Conservation (phyloP, 2,113 vertebrate genomes). For the Myxocyprinus asiaticus region DNA sequence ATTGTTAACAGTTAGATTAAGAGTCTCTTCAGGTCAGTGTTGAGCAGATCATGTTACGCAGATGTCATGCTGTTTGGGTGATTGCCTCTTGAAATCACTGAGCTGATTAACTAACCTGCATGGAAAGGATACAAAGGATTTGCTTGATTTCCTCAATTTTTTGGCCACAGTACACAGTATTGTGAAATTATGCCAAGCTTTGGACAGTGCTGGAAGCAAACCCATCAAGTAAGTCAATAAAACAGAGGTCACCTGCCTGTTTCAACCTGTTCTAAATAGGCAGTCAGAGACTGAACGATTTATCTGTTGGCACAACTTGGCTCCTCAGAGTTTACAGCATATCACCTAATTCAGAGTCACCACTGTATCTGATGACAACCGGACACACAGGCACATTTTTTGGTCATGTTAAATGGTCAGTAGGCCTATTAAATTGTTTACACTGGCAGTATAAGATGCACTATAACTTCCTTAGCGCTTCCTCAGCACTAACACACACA, state of each 20-base stretch:
- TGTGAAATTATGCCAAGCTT: background rate
- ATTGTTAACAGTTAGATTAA: background rate
- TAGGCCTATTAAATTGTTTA: too few relatives aligned
- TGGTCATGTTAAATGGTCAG: background rate
- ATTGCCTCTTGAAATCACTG: conserved; percentile 12
- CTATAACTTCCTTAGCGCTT: too few relatives aligned
- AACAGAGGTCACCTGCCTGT: background rate
- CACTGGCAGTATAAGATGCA: too few relatives aligned
- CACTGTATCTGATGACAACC: conserved; percentile 5
- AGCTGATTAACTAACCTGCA: conserved; percentile 14
- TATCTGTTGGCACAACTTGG: background rate
- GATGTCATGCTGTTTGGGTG: conserved; percentile 24
- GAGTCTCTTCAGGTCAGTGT: background rate
- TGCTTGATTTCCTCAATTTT: conserved; percentile 3
- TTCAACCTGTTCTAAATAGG: too few relatives aligned
- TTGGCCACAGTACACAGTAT: conserved; percentile 5
- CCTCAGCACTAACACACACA: background rate
- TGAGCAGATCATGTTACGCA: conserved; percentile 10
- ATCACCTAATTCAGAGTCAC: conserved; percentile 4
- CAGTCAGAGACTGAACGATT: background rate
- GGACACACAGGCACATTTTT: background rate
- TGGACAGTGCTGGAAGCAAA: background rate
- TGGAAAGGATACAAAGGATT: conserved; percentile 5
- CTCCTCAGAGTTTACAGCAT: conserved; percentile 4
- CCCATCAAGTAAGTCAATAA: background rate